Evolutionary conservation across 1,140 invertebrate species (phyloP), one percentile per base, ranked within the genome.

Genomic region (Homalodisca vitripennis): DNA sequence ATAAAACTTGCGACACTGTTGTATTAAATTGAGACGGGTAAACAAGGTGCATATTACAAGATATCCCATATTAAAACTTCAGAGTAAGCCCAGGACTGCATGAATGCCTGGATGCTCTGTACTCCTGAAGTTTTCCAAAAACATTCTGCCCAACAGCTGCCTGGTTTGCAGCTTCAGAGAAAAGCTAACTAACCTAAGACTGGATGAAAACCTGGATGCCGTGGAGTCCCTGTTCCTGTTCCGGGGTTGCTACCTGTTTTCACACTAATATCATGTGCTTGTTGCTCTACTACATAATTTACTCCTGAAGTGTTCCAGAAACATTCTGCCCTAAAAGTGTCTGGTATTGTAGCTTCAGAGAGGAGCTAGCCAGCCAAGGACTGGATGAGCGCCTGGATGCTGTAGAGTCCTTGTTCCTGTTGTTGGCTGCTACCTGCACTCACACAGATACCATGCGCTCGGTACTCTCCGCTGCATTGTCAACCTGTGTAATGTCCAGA

Each of bases 201-300:
- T 84, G n/a, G 81, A 83, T 0, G 81, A 86, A 48, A 84, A 69
- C 47, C 67, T 78, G 71, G 80, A 85, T 46, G 85, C 85, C 27
- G 78, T 91, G 12, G 89, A 92, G 78, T 88, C 88, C 3, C 77
- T 92, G 22, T 87, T 92, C 12, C 82, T 91, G n/a, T 77, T 89
- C 0, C 78, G 91, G 0, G 79, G 76, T 29, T 76, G 60, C 26
- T 68, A n/a, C n/a, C n/a, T n/a, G n/a, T n/a, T n/a, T n/a, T n/a
- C n/a, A n/a, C n/a, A n/a, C n/a, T n/a, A n/a, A n/a, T n/a, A n/a
- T n/a, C n/a, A n/a, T n/a, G n/a, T n/a, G n/a, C n/a, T n/a, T n/a
- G n/a, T n/a, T n/a, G n/a, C n/a, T n/a, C n/a, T n/a, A n/a, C n/a
- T n/a, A n/a, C n/a, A n/a, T n/a, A n/a, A n/a, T n/a, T n/a, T n/a